phyloP scores from a whole-genome alignment of 2,113 vertebrate genomes.

The Cichladusa arquata region DNA sequence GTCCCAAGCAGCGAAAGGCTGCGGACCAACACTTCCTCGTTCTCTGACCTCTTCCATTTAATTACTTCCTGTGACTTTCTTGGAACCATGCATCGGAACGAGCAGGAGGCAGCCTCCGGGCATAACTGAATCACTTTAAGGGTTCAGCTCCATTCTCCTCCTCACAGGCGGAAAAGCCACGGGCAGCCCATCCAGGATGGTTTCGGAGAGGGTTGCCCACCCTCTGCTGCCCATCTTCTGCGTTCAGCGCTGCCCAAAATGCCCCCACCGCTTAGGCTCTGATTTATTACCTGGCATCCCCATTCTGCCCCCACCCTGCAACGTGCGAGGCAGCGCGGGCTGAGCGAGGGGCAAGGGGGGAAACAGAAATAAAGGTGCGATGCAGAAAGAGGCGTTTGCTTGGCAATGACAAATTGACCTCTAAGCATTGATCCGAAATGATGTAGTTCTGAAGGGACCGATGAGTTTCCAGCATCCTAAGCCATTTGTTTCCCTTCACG shows the following conservation, averaged over 20 bases:
- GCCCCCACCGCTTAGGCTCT: background rate
- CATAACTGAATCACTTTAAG: background rate
- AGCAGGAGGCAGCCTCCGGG: constrained; percentile 8
- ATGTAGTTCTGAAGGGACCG: constrained; percentile 19
- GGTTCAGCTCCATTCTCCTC: background rate
- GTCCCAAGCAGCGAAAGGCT: constrained; percentile 46
- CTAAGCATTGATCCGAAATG: constrained; percentile 22
- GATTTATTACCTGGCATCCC: background rate
- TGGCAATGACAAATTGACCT: constrained; percentile 54
- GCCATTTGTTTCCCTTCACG: background rate
- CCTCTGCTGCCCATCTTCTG: background rate
- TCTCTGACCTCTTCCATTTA: constrained; percentile 78
- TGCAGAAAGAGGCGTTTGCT: background rate
- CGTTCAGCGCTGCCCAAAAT: background rate
- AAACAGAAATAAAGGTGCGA: background rate
- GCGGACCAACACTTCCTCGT: constrained; percentile 74
- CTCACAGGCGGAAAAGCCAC: background rate
- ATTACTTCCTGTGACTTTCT: constrained; percentile 82
- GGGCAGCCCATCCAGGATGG: background rate
- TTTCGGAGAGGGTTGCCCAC: rapidly evolving
- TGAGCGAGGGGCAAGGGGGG: background rate
- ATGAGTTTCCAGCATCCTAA: constrained; percentile 1
- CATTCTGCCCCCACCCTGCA: background rate
- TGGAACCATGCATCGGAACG: constrained; percentile 30
- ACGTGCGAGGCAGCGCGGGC: background rate